phyloP scores from a whole-genome alignment of 2,888 invertebrate genomes.

The Ectropis crepuscularia region DNA sequence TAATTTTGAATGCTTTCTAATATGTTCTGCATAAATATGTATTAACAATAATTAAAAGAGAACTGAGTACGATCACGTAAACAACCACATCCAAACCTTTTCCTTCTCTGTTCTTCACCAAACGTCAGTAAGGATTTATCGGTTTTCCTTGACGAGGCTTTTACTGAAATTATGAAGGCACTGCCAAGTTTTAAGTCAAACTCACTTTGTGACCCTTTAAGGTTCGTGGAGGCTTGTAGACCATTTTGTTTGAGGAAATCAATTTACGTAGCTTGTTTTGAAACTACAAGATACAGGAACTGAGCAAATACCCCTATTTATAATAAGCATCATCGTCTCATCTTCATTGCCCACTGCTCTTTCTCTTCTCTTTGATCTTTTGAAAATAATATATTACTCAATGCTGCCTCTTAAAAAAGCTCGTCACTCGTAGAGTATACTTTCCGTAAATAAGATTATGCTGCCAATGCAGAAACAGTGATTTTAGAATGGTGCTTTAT shows the following conservation, averaged over 20 bases:
- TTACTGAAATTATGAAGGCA: conserved; percentile 69
- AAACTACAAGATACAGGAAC: background rate
- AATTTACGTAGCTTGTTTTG: conserved; percentile 17
- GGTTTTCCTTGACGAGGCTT: conserved; percentile 64
- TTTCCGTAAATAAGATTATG: too few relatives aligned
- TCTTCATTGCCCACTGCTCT: too few relatives aligned
- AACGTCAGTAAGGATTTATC: conserved; percentile 61
- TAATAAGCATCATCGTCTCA: background rate
- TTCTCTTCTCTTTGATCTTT: too few relatives aligned
- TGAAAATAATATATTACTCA: too few relatives aligned
- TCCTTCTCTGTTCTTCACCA: conserved; percentile 40
- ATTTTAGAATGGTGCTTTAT: too few relatives aligned
- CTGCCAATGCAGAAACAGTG: too few relatives aligned
- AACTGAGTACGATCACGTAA: too few relatives aligned
- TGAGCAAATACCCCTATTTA: background rate
- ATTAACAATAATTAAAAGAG: too few relatives aligned
- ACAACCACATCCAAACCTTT: conserved; percentile 20
- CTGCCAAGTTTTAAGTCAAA: conserved; percentile 58
- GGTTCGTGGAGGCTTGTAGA: conserved; percentile 34
- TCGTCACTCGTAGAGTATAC: too few relatives aligned
- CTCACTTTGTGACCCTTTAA: conserved; percentile 43
- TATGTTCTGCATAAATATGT: too few relatives aligned
- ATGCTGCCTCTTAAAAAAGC: too few relatives aligned
- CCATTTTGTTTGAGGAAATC: conserved; percentile 21
- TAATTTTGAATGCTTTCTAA: too few relatives aligned